Evolutionary conservation across 2,888 invertebrate genomes (phyloP).

Genomic region (Marronus borbonicus): DNA sequence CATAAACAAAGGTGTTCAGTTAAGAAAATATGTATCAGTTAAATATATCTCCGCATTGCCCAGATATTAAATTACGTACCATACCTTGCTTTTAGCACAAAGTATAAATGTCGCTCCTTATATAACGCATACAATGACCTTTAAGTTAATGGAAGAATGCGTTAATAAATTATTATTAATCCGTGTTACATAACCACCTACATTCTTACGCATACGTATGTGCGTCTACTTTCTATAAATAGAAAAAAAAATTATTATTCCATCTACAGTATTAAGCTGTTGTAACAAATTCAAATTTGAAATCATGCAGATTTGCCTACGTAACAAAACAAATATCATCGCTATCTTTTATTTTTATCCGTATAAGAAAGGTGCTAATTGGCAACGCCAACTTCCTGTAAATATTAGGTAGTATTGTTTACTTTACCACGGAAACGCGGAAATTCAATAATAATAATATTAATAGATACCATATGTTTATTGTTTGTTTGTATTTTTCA

Average conservation of each 20-base stretch:
- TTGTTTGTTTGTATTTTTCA: conserved; percentile 67
- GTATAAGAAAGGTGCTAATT: too few species aligned
- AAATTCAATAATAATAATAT: background rate
- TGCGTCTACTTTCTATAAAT: background rate
- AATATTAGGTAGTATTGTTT: too few species aligned
- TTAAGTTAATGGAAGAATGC: conserved; percentile 5
- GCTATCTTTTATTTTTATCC: too few species aligned
- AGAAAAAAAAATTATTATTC: background rate
- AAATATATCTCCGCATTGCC: too few species aligned
- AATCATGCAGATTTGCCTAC: background rate
- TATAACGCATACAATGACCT: conserved; percentile 26
- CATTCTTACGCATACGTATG: background rate
- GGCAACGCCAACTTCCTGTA: too few species aligned
- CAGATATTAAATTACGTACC: too few species aligned
- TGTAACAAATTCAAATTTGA: background rate
- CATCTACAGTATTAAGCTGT: background rate
- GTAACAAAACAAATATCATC: background rate
- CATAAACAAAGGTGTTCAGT: too few species aligned
- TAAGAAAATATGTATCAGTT: too few species aligned
- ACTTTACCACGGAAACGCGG: too few species aligned
- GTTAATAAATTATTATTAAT: background rate
- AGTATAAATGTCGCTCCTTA: conserved; percentile 2
- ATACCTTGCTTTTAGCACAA: background rate
- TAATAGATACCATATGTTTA: too few species aligned
- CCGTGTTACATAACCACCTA: background rate